Percentiles rank a stretch among this genome's conserved stretches.
These are phyloP conservation scores for Apaloderma vittatum DNA, from an alignment of 2,113 vertebrate species.

Conservation along the genomic window DNA sequence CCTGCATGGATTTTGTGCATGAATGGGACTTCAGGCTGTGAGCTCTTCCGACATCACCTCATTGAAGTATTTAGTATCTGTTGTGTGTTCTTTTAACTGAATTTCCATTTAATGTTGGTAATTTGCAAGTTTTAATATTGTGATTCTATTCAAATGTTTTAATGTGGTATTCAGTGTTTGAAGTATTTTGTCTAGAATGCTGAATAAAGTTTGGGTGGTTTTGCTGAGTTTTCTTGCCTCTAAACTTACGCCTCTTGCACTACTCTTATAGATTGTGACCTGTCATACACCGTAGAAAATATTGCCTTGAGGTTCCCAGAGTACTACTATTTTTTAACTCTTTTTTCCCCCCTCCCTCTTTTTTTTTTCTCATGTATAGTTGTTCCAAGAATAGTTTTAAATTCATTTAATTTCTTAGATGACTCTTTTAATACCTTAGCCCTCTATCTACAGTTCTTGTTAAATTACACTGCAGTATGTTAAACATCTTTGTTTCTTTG, in stretches of 20 bases:
- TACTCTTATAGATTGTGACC: not conserved
- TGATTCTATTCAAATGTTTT: not conserved
- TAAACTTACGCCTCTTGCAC: not conserved
- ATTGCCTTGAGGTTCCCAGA: not conserved
- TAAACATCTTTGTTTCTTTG: not conserved
- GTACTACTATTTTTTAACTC: not conserved
- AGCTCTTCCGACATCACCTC: not conserved
- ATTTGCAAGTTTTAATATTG: not conserved
- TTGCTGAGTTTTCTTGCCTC: not conserved
- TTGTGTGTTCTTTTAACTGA: not conserved
- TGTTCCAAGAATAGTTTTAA: not conserved
- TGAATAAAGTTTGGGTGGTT: not conserved
- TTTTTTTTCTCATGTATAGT: not conserved
- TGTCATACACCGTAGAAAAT: not conserved
- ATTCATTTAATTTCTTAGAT: not conserved
- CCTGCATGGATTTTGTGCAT: not conserved
- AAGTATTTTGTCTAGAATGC: not conserved
- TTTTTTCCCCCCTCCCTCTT: too few species aligned
- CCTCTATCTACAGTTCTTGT: not conserved
- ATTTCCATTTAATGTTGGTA: not conserved
- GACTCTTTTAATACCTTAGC: not conserved
- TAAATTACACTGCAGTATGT: not conserved
- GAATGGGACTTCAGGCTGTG: not conserved
- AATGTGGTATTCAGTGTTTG: not conserved
- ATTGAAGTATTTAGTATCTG: not conserved